Conservation (phyloP, 2,113 vertebrate species). For the Turnix velox region DNA sequence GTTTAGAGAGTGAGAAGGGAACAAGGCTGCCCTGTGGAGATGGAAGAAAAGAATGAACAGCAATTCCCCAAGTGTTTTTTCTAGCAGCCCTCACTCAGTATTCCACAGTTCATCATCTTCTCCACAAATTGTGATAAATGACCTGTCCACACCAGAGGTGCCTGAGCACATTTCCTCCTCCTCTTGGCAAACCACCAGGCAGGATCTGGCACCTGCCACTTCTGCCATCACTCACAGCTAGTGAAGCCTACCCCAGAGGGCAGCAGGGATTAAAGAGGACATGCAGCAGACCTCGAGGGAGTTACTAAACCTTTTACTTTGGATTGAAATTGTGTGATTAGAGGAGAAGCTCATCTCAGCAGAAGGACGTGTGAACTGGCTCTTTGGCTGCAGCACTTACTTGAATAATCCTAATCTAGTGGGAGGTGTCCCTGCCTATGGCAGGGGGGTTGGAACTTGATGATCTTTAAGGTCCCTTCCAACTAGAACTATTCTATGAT, state of each 20-base stretch:
- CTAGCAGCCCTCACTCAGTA: background rate
- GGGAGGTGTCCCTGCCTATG: too few relatives aligned
- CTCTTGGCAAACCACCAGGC: background rate
- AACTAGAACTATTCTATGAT: too few relatives aligned
- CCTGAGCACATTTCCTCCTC: accelerated
- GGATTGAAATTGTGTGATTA: background rate
- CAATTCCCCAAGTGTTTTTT: background rate
- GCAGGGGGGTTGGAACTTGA: too few relatives aligned
- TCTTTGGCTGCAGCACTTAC: background rate
- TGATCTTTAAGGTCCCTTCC: too few relatives aligned
- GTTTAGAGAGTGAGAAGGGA: background rate
- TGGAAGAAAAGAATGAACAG: background rate
- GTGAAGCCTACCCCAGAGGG: background rate
- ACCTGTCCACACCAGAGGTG: background rate
- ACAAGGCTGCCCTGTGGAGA: background rate
- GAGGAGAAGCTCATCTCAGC: background rate
- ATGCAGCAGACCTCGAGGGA: background rate
- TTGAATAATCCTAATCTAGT: too few relatives aligned
- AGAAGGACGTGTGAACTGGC: background rate
- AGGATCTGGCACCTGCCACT: background rate
- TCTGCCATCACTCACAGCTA: background rate
- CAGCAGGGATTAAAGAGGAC: background rate
- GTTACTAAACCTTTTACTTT: background rate
- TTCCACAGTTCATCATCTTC: background rate
- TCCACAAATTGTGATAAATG: background rate